Evolutionary conservation across 2,888 invertebrate species (phyloP), one percentile per base, ranked within the genome.

Genomic region (Isoperla grammatica): DNA sequence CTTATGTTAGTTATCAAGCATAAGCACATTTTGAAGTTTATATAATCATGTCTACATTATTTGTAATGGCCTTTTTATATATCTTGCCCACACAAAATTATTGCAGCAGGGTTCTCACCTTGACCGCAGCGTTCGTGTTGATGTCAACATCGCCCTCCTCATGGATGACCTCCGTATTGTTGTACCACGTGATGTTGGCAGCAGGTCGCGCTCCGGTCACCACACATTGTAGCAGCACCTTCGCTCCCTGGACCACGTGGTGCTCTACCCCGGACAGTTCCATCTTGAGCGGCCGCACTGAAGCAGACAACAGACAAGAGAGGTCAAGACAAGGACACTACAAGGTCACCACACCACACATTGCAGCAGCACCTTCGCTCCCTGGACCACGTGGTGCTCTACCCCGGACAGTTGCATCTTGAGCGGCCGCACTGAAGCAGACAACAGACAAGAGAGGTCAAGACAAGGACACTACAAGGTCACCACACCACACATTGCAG

Each of bases 121-220:
- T 15, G 5, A 53, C 53, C 9, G 53, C 37, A 17, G 39, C 35
- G 53, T 53, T 39, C 13, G 46, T 23, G 42, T 43, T 40, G 19
- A 56, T 50, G 37, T 29, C 19, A 29, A 50, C 12, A 37, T 54
- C 37, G 63, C 67, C 69, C 58, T 68, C 69, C 54, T 70, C 68
- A 37, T 67, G 66, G 59, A 76, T 66, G 39, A 71, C 71, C 53
- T 78, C 74, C 0, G 88, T 85, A 15, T 87, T 85, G 73, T 94
- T 94, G 76, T 81, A 88, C 94, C 94, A 95, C 60, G 87, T 84
- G 61, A 95, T 81, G 67, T 82, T 84, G 9, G 93, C 93, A 0
- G 90, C 83, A 0, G 95, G 95, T 49, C 88, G 78, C 0, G 94
- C 93, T 0, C 90, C 92, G 37, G 81, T 81, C 2, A 90, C 90